Percentiles rank a stretch among this genome's conserved stretches.
Evolutionary conservation across 2,797 vertebrate genomes (phyloP).

Genomic region (Natrix natrix): DNA sequence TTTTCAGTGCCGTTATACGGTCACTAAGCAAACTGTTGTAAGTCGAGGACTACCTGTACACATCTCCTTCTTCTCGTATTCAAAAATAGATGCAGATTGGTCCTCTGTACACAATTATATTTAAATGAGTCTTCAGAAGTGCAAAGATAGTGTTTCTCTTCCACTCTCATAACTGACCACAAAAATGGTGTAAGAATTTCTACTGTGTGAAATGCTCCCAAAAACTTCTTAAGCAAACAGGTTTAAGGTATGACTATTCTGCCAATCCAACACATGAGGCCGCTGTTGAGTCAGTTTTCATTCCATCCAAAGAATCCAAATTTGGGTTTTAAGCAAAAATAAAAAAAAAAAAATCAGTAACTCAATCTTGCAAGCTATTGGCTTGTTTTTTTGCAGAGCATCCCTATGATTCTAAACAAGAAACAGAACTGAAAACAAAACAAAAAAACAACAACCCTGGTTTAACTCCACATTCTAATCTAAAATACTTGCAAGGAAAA

Average conservation of each 20-base stretch:
- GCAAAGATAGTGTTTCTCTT: not conserved
- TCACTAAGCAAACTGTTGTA: not conserved
- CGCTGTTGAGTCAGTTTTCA: slow-evolving; percentile 64
- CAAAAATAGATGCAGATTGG: not conserved
- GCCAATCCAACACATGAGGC: slow-evolving; percentile 58
- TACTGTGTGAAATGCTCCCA: not conserved
- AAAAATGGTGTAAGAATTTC: not conserved
- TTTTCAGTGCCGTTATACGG: not conserved
- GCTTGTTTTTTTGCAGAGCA: slow-evolving; percentile 37
- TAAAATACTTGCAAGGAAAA: slow-evolving; percentile 22
- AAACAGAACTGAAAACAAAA: slow-evolving; percentile 33
- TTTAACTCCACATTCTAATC: slow-evolving; percentile 33
- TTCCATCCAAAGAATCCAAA: slow-evolving; percentile 31
- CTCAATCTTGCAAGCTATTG: not conserved
- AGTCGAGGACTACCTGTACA: not conserved
- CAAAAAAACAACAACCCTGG: slow-evolving; percentile 42
- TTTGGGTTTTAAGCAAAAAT: slow-evolving; percentile 12
- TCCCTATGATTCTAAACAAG: slow-evolving; percentile 28
- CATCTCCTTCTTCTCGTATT: not conserved
- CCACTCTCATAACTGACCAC: not conserved
- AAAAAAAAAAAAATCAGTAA: not conserved
- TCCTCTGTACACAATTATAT: too few species aligned
- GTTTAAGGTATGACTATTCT: slow-evolving; percentile 15
- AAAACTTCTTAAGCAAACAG: not conserved
- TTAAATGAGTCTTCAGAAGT: not conserved